Evolutionary conservation across 2,113 vertebrate genomes (phyloP), one percentile per base, ranked within the genome.

Genomic region (Thamnaconus septentrionalis): DNA sequence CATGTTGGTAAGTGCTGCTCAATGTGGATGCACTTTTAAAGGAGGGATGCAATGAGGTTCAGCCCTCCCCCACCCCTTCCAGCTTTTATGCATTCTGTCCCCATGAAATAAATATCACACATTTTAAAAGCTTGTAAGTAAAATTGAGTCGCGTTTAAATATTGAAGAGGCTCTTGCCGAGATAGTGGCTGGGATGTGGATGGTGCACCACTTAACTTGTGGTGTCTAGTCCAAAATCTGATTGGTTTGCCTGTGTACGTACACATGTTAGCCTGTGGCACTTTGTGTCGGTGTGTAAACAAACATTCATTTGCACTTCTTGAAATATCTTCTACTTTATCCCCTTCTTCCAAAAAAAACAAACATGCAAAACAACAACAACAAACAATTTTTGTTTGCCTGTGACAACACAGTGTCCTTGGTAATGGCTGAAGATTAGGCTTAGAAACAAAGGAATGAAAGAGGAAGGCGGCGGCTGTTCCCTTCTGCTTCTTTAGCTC

Each of bases 101-200:
- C 85, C 86, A 92, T 91, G 68, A 91, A 91, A 92, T 90, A 92
- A 91, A 91, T 82, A 91, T 91, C 73, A 82, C 70, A 58, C 66
- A 64, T 89, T 90, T 88, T 91, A 90, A 92, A 91, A 91, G 85
- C 85, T 51, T 86, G 80, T 81, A 76, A 11, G 64, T 88, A 84
- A 89, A 88, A 85, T 53, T 77, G 77, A 89, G 81, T 69, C 18
- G 3, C 56, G 50, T 75, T 91, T 78, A 91, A 91, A 91, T 88
- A 91, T 91, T 86, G 67, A 91, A 63, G 59, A 82, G 61, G 62
- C 75, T 89, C 72, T 75, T 48, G 69, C 71, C 76, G 75, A 83
- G 73, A 81, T 68, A 63, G 82, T 71, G 66, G 78, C 77, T 61
- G 64, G 61, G 68, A 51, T 68, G 69, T 69, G 75, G 75, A 64